A percentile compares a stretch with the other conserved stretches of the same genome.
These are phyloP conservation scores for Crioceris asparagi DNA, from an alignment of 2,888 invertebrate species.

Conservation along the genomic window DNA sequence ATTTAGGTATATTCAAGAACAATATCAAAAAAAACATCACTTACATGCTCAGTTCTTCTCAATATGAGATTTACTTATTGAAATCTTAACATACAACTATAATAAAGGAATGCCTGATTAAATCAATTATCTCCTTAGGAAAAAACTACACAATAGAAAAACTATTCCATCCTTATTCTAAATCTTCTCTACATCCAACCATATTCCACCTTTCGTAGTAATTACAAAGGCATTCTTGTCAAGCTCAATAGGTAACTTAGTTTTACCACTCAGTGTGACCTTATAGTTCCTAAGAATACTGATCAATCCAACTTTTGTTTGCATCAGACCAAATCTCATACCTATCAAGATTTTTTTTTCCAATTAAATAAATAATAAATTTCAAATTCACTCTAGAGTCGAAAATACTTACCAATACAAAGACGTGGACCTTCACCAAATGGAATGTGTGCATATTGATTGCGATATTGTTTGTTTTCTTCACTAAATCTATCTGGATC, in stretches of 20 bases:
- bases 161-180: no score
- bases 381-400: no score
- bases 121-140: no score
- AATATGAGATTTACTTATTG: no score
- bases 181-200: constrained; percentile 19
- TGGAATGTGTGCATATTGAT: constrained; percentile 11
- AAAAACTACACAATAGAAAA: no score
- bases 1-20: no score
- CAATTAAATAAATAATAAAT: no score
- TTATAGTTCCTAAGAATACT: constrained; percentile 23
- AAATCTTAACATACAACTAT: no score
- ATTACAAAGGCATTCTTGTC: constrained; percentile 14
- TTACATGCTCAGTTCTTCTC: no score
- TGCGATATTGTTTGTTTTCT: constrained; percentile 8
- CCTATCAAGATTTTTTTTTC: constrained; percentile 26
- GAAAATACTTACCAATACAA: constrained; percentile 12
- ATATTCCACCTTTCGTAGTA: constrained; percentile 20
- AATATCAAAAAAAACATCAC: no score
- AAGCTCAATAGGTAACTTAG: constrained; percentile 20
- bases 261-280: constrained; percentile 22
- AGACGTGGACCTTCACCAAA: constrained; percentile 16
- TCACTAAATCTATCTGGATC: constrained; percentile 17
- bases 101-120: no score
- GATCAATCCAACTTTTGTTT: constrained; percentile 27
- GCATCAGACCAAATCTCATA: constrained; percentile 28